A percentile compares a stretch with the other conserved stretches of the same genome.
Conservation (phyloP, 2,113 vertebrate genomes). For the Charadrius vociferus region DNA sequence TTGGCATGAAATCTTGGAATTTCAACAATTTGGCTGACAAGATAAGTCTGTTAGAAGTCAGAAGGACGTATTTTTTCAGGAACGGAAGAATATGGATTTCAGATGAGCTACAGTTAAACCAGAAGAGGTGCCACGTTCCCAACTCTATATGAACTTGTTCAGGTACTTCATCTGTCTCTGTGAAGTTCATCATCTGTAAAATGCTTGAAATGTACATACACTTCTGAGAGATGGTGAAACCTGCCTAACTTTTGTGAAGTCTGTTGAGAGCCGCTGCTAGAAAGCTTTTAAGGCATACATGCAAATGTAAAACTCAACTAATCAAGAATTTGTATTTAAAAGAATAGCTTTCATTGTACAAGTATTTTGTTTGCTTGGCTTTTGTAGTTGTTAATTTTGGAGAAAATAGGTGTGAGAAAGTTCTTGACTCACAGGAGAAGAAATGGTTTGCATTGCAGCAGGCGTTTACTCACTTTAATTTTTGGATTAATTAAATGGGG, state of each 20-base stretch:
- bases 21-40: background rate
- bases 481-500: slow-evolving; percentile 17
- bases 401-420: slow-evolving; percentile 20
- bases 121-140: background rate
- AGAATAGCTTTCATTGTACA: background rate
- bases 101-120: background rate
- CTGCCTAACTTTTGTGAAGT: background rate
- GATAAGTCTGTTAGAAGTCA: background rate
- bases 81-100: background rate
- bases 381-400: background rate
- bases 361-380: background rate
- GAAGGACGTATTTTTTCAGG: background rate
- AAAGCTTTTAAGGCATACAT: background rate
- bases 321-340: slow-evolving; percentile 6
- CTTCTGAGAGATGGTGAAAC: background rate
- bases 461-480: slow-evolving; percentile 10
- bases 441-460: background rate
- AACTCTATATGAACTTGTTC: background rate
- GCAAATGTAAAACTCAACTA: background rate
- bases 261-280: background rate
- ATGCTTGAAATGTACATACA: background rate
- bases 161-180: background rate
- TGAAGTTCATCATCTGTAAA: background rate
- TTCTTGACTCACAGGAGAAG: slow-evolving; percentile 18
- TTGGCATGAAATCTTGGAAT: background rate